phyloP scores from a whole-genome alignment of 2,888 invertebrate genomes.

The Drosophila birchii region DNA sequence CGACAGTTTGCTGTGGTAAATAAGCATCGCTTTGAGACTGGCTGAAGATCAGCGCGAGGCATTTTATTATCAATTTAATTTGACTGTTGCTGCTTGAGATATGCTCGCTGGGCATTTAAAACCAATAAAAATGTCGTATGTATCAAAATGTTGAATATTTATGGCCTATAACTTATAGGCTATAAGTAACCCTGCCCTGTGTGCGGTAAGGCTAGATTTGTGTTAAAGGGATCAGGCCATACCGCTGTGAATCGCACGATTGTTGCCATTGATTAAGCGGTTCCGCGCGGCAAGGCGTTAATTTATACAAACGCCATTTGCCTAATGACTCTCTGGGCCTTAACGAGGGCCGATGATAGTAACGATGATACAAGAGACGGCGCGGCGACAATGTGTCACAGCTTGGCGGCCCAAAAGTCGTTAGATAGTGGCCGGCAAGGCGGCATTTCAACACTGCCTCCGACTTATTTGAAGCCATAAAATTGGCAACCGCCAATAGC shows the following conservation, averaged over 20 bases:
- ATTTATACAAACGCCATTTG: conserved; percentile 33
- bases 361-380: neutral
- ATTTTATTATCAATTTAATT: conserved; percentile 47
- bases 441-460: conserved; percentile 51
- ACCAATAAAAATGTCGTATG: conserved; percentile 37
- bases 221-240: conserved; percentile 6
- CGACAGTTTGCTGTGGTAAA: conserved; percentile 4
- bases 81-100: conserved; percentile 12
- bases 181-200: conserved; percentile 2
- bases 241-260: conserved; percentile 21
- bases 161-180: conserved; percentile 44
- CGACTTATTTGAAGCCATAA: conserved; percentile 45
- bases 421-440: neutral
- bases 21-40: conserved; percentile 9
- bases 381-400: conserved; percentile 17
- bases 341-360: conserved; percentile 22
- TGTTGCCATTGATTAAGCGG: conserved; percentile 31
- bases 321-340: conserved; percentile 16
- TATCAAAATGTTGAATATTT: conserved; percentile 48
- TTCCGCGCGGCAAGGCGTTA: conserved; percentile 33
- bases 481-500: conserved; percentile 46
- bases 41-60: conserved; percentile 22
- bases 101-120: conserved; percentile 23
- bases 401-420: neutral
- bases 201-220: neutral